Percentiles rank a stretch among this genome's conserved stretches.
These are phyloP conservation scores for Brenthis hecate DNA, from an alignment of 2,888 invertebrate genomes.

Conservation along the genomic window DNA sequence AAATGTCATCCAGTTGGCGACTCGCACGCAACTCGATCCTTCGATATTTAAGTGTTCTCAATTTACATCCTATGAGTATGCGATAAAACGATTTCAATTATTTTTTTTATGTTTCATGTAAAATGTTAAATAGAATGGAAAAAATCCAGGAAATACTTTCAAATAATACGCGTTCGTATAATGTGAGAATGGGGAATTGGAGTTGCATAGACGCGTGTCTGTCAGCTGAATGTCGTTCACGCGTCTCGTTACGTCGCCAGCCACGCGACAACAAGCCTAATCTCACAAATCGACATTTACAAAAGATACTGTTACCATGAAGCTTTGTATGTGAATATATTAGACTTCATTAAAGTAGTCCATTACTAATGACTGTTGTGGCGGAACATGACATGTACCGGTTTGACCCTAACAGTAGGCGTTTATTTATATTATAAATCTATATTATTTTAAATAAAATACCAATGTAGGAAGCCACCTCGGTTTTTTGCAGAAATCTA, in stretches of 20 bases:
- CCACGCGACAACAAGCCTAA: conserved; percentile 50
- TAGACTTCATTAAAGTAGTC: not conserved
- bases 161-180: conserved; percentile 16
- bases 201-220: conserved; percentile 56
- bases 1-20: conserved; percentile 61
- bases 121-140: not conserved
- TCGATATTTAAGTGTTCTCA: conserved; percentile 48
- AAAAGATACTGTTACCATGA: conserved; percentile 18
- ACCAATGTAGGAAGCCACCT: too few relatives aligned
- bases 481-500: too few relatives aligned
- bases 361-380: not conserved
- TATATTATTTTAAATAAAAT: not conserved
- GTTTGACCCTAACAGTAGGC: too few relatives aligned
- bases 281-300: conserved; percentile 42
- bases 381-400: too few relatives aligned
- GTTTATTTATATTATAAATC: not conserved
- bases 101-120: not conserved
- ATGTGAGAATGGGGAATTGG: conserved; percentile 42
- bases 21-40: conserved; percentile 59
- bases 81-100: conserved; percentile 19
- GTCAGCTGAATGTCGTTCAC: conserved; percentile 69
- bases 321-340: not conserved
- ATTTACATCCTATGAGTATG: conserved; percentile 44
- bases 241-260: conserved; percentile 73
- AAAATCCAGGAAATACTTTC: not conserved